Conservation (phyloP, 1,140 invertebrate genomes). For the Ptiloglossa arizonensis region DNA sequence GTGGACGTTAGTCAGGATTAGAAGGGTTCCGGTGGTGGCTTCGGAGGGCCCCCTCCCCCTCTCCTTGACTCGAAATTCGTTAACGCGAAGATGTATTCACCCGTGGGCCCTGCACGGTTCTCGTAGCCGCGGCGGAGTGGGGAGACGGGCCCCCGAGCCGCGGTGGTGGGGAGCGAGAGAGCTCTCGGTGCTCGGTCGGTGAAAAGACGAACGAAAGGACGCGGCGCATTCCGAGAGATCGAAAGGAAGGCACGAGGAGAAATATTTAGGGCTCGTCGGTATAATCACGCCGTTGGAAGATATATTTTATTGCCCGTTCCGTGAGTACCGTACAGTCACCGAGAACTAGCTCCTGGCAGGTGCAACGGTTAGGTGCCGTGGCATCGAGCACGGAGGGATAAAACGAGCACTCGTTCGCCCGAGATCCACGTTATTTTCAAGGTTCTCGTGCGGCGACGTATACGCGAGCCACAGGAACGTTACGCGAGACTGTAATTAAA, state of each 20-base stretch:
- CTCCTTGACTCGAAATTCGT: slow-evolving; percentile 60
- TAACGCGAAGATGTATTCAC: slow-evolving; percentile 55
- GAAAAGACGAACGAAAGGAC: slow-evolving; percentile 28
- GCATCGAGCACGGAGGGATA: too few species aligned
- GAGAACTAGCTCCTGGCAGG: slow-evolving; percentile 16
- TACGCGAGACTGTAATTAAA: slow-evolving; percentile 6
- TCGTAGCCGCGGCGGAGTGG: not conserved
- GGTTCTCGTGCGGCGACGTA: too few species aligned
- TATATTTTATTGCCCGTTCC: slow-evolving; percentile 57
- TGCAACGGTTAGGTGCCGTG: not conserved
- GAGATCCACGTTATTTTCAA: too few species aligned
- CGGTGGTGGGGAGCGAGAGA: slow-evolving; percentile 20
- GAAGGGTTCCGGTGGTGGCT: slow-evolving; percentile 51
- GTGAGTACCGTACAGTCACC: slow-evolving; percentile 36
- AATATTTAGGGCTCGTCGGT: slow-evolving; percentile 58
- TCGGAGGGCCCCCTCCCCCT: too few species aligned
- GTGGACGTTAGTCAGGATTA: slow-evolving; percentile 69
- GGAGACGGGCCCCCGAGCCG: not conserved
- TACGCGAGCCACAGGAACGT: too few species aligned
- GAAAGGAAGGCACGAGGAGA: slow-evolving; percentile 55
- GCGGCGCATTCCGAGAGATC: slow-evolving; percentile 49
- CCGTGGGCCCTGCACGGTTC: too few species aligned
- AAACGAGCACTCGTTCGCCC: too few species aligned
- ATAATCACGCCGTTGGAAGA: slow-evolving; percentile 57
- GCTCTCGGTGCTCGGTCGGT: slow-evolving; percentile 22